Conservation (phyloP, 2,113 vertebrate genomes). For the Rhadina sibilatrix region DNA sequence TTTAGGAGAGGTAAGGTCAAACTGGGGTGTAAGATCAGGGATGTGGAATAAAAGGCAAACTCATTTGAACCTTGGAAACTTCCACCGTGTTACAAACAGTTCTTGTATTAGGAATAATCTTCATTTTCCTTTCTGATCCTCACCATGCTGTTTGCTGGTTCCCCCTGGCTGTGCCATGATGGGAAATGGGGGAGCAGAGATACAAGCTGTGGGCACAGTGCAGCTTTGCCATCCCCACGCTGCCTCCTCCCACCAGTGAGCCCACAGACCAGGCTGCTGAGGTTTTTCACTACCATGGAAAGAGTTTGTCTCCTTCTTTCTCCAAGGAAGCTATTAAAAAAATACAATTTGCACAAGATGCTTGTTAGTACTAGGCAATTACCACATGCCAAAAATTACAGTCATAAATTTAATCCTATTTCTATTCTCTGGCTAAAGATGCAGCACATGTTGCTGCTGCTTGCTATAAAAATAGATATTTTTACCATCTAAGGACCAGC, state of each 20-base stretch:
- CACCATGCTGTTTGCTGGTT: accelerated
- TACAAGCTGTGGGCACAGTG: accelerated
- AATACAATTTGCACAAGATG: neutral
- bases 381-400: neutral
- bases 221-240: accelerated
- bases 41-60: neutral
- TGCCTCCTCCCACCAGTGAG: neutral
- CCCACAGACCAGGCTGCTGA: neutral
- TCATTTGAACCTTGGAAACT: neutral
- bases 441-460: neutral
- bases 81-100: neutral
- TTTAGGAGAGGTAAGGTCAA: neutral
- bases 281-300: neutral
- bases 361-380: neutral
- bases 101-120: neutral
- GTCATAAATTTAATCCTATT: neutral
- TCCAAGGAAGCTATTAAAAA: neutral
- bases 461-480: neutral
- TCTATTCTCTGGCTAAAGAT: neutral
- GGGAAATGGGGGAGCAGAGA: neutral
- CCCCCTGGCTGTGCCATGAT: accelerated
- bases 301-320: neutral
- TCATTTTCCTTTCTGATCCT: neutral
- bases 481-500: neutral
- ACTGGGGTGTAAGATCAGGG: neutral